Base-by-base conservation (phyloP, 2,797 vertebrate species). In the Lepilemur ruficaudatus region DNA sequence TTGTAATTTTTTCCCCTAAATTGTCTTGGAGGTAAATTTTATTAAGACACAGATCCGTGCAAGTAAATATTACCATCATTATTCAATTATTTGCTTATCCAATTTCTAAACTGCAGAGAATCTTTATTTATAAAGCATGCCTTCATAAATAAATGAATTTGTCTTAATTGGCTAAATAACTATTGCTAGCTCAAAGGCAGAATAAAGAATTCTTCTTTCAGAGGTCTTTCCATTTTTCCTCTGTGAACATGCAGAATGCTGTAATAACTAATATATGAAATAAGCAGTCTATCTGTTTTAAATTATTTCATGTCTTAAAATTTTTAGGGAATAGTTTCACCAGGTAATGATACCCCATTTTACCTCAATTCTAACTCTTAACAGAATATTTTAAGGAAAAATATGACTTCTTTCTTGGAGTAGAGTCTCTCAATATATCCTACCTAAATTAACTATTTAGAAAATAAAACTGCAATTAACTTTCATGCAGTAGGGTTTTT, bases 21-120 rank as follows among this genome's bases (percentile, higher is more conserved):
- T 12, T 76, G 8, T 82, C 69, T 79, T 86, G 48, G 41, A 86
- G n/a, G 25, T 95, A 93, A 92, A 80, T 90, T 95, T 73, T 67
- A 91, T 22, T 17, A 96, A 90, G 15, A 95, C 11, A 12, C 52
- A 89, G 28, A 94, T 79, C 1, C 41, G 15, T 8, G 43, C 28
- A 52, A 32, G 17, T 72, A 84, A n/a, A 48, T 69, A 75, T 69
- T 85, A 79, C 13, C 12, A 55, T 55, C 65, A 93, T 12, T 78
- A 81, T 57, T 90, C 81, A 67, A 4, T 81, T 82, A 70, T 2
- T 52, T 32, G 38, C 17, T 94, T 38, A 69, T 2, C 22, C 22
- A 57, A 3, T 91, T 89, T 91, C 28, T 82, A 91, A 97, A 83
- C 50, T 89, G 48, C 61, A 94, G n/a, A 84, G 55, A 91, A 87